phyloP scores from a whole-genome alignment of 2,888 invertebrate genomes.

The Phalera bucephala region DNA sequence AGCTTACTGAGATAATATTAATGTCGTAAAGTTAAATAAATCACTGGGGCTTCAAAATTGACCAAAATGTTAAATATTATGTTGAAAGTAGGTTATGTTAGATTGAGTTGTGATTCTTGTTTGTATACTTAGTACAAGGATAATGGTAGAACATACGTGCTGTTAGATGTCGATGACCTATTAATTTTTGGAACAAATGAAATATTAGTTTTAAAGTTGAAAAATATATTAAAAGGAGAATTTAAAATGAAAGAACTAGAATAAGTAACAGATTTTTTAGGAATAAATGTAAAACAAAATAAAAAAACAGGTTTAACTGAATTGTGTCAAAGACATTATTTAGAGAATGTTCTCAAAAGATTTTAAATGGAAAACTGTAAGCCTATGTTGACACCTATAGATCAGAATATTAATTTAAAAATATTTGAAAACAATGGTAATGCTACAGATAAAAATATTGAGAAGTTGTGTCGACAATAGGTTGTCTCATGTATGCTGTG shows the following conservation, averaged over 20 bases:
- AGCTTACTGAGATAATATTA: constrained; percentile 3
- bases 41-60: too few relatives aligned
- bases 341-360: constrained; percentile 12
- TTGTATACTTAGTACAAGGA: constrained; percentile 3
- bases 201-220: neutral
- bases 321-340: constrained; percentile 17
- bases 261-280: constrained; percentile 11
- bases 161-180: constrained; percentile 11
- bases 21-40: constrained; percentile 9
- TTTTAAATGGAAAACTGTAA: constrained; percentile 22
- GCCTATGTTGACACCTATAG: constrained; percentile 13
- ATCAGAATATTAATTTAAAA: constrained; percentile 17
- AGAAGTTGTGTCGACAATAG: constrained; percentile 10
- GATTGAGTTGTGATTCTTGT: constrained; percentile 6
- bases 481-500: constrained; percentile 11
- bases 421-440: constrained; percentile 5
- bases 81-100: constrained; percentile 5
- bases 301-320: constrained; percentile 12
- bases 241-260: too few relatives aligned
- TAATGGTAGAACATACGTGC: constrained; percentile 4
- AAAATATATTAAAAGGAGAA: constrained; percentile 2
- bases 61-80: too few relatives aligned
- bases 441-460: constrained; percentile 4
- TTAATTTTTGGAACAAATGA: too few relatives aligned
- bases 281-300: constrained; percentile 18